phyloP scores from a whole-genome alignment of 2,797 vertebrate genomes.

The Sebastiscus tertius region DNA sequence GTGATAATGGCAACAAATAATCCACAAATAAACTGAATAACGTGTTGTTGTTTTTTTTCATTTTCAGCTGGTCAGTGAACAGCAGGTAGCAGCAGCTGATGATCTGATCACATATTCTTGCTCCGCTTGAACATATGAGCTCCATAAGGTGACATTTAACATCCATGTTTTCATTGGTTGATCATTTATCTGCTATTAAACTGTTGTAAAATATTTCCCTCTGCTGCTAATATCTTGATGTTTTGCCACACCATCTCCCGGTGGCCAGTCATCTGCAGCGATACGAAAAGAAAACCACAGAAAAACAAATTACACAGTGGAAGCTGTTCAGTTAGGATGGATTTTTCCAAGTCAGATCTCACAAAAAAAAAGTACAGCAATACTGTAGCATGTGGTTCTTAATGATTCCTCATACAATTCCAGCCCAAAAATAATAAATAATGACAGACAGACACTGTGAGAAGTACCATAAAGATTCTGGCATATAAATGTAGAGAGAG shows the following conservation, averaged over 20 bases:
- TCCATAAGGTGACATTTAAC: conserved; percentile 8
- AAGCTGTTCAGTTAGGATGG: background rate
- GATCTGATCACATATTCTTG: background rate
- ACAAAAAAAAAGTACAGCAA: background rate
- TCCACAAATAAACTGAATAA: background rate
- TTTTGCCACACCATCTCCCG: background rate
- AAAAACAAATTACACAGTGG: background rate
- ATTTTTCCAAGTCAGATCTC: background rate
- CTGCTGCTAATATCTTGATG: background rate
- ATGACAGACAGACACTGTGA: background rate
- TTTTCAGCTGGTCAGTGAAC: conserved; percentile 19
- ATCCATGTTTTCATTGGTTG: background rate
- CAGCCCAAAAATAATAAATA: background rate
- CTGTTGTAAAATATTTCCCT: conserved; percentile 1
- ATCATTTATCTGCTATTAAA: conserved; percentile 1
- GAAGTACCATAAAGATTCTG: conserved; percentile 33
- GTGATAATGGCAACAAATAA: background rate
- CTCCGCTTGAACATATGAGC: background rate
- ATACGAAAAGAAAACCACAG: background rate
- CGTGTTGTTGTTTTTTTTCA: background rate
- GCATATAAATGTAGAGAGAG: conserved; percentile 17
- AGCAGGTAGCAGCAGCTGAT: conserved; percentile 28
- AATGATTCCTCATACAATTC: background rate
- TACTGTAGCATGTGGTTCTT: background rate
- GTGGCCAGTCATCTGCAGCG: background rate